Evolutionary conservation across 1,140 invertebrate species (phyloP), one percentile per base, ranked within the genome.

Genomic region (Planococcus citri): DNA sequence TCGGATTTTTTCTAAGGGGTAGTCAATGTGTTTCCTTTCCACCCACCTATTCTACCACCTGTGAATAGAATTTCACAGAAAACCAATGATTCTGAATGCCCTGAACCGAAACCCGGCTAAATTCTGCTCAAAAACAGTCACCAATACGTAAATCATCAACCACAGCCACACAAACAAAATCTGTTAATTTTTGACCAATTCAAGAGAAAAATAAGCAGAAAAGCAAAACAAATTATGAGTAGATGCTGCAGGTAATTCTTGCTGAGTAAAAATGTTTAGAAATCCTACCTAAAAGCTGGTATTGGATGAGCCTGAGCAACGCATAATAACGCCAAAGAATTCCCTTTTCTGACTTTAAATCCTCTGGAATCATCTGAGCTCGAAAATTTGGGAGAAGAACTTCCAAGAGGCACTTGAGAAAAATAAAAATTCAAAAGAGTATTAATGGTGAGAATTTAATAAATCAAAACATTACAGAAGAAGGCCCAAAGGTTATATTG

Each of bases 341-440:
- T 2, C 1, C 38, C 38, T 25, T 27, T 67, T 22, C 71, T 61
- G 41, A 67, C 70, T 74, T 74, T 70, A 64, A 78, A 77, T 9
- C 74, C 75, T n/a, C 73, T 75, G 70, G 74, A 77, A 73, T 78
- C 76, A 27, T 77, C 78, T 70, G 76, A 75, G 14, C 77, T 76
- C 6, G 80, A 77, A 69, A 82, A 79, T 37, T 81, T 82, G 27
- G 85, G 85, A 68, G 82, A 79, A 79, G 83, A 84, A 68, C 80
- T 80, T 74, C 81, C 81, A 72, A 84, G 79, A 68, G 83, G 83
- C 72, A 83, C 83, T 85, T 64, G 22, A 64, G 8, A 22, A 64
- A 64, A 27, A 64, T 6, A 25, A 64, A 64, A 64, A 60, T 60
- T 20, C 17, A 60, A 60, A 9, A 24, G 1, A 9, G 17, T 4